A percentile compares a stretch with the other conserved stretches of the same genome.
Evolutionary conservation across 2,797 vertebrate species (phyloP).

Genomic region (Alouatta caraya): DNA sequence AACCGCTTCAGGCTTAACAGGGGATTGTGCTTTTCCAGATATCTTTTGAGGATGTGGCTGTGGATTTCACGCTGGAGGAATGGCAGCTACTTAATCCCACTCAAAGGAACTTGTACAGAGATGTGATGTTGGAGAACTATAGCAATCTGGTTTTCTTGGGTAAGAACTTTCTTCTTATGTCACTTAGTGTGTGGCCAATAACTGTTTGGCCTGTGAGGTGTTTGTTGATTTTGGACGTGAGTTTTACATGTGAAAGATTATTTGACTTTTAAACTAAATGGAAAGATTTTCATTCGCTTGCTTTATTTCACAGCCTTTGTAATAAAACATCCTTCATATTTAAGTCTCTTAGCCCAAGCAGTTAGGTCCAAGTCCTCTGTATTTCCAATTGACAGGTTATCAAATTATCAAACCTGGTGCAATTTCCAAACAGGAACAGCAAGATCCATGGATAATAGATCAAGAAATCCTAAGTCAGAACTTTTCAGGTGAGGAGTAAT

Average conservation of each 20-base stretch:
- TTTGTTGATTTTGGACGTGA: neutral
- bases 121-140: slow-evolving; percentile 67
- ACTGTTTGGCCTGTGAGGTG: neutral
- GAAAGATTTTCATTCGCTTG: neutral
- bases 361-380: neutral
- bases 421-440: neutral
- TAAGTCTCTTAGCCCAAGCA: neutral
- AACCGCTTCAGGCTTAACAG: neutral
- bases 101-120: slow-evolving; percentile 62
- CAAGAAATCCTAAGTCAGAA: neutral
- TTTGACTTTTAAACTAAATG: neutral
- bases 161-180: slow-evolving; percentile 17
- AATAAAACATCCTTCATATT: neutral
- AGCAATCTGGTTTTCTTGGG: slow-evolving; percentile 61
- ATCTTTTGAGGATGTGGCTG: slow-evolving; percentile 65
- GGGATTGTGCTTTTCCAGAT: slow-evolving; percentile 49
- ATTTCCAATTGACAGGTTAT: slow-evolving; percentile 45
- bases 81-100: slow-evolving; percentile 58
- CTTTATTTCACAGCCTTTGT: neutral
- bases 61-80: slow-evolving; percentile 67
- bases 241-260: neutral
- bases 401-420: slow-evolving; percentile 26
- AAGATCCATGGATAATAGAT: neutral
- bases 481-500: slow-evolving; percentile 41
- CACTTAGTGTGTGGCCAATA: neutral